phyloP scores from a whole-genome alignment of 2,113 vertebrate species.

The Sinosuthora webbiana region DNA sequence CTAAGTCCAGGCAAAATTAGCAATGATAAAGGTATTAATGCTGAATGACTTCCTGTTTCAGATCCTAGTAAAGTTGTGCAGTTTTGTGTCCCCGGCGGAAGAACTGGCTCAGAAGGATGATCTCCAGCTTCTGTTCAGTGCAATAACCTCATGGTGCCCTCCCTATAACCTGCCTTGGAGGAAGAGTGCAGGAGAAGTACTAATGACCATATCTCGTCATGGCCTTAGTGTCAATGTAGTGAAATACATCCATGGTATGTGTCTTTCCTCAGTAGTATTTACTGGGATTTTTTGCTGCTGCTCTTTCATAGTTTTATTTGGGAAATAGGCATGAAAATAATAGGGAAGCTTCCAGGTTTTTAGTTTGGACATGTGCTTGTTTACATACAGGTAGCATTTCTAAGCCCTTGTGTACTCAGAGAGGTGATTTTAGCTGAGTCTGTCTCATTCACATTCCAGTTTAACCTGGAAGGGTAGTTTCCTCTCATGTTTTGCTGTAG shows the following conservation, averaged over 20 bases:
- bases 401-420: neutral
- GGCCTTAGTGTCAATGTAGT: constrained; percentile 98
- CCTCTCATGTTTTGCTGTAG: neutral
- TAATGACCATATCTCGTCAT: constrained; percentile 96
- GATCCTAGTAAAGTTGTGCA: constrained; percentile 97
- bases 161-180: constrained; percentile 98
- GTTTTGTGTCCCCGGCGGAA: constrained; percentile 95
- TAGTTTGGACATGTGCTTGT: neutral
- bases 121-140: constrained; percentile 97
- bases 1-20: neutral
- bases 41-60: constrained; percentile 43
- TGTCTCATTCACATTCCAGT: neutral
- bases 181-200: constrained; percentile 96
- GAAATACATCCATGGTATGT: constrained; percentile 94
- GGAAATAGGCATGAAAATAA: neutral
- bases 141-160: constrained; percentile 99
- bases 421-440: neutral
- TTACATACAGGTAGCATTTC: neutral
- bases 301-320: neutral
- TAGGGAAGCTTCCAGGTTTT: neutral
- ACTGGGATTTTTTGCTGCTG: neutral
- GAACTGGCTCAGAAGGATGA: constrained; percentile 98
- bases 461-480: neutral
- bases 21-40: neutral
- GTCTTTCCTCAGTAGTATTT: neutral